These are phyloP conservation scores for Copsychus sechellarum DNA, from an alignment of 2,113 vertebrate genomes.

Conservation along the genomic window DNA sequence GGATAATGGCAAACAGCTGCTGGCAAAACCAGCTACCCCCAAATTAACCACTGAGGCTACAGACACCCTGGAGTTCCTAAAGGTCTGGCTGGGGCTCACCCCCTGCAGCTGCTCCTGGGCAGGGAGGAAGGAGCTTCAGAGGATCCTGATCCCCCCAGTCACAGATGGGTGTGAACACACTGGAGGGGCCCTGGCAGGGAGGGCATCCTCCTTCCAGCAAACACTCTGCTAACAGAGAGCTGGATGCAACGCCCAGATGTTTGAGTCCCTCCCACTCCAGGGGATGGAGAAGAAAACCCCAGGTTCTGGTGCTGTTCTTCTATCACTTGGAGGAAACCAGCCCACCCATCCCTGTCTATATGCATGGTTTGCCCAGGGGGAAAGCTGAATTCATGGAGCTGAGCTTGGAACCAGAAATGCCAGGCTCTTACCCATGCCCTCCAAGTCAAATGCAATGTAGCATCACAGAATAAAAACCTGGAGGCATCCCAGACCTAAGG, in stretches of 20 bases:
- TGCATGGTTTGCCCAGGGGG: rapidly evolving
- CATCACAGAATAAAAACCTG: not conserved
- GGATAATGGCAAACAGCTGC: not conserved
- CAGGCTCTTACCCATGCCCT: not conserved
- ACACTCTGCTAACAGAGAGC: rapidly evolving
- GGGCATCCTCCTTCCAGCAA: not conserved
- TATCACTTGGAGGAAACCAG: not conserved
- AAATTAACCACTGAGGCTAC: not conserved
- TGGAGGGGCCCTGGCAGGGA: not conserved
- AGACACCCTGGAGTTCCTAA: not conserved
- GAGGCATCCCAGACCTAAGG: no score
- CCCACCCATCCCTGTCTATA: rapidly evolving
- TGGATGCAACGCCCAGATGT: not conserved
- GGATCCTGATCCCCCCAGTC: not conserved
- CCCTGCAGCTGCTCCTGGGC: not conserved
- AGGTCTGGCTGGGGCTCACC: not conserved
- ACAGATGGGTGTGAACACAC: not conserved
- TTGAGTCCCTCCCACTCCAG: not conserved
- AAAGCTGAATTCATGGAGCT: not conserved
- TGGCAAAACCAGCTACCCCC: not conserved
- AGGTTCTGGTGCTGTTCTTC: not conserved
- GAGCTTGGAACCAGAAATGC: not conserved
- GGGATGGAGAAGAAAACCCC: not conserved
- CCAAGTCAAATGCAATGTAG: not conserved
- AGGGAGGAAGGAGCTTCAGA: not conserved